These are phyloP conservation scores for Pentamera pediparva DNA, from an alignment of 53 echinoderm and acorn worm species.

Conservation along the genomic window DNA sequence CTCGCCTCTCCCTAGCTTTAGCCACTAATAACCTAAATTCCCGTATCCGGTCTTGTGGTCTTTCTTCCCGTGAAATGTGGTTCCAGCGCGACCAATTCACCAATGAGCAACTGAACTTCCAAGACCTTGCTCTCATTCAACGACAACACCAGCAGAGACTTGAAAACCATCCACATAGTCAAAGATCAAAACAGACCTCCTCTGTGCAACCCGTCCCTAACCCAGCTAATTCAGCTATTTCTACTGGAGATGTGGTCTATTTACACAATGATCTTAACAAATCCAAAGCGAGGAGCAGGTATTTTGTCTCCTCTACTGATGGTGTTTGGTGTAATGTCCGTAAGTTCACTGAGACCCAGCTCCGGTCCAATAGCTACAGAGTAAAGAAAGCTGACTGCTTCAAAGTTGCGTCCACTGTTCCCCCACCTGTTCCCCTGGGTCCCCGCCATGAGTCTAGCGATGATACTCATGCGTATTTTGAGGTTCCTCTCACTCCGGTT, in stretches of 20 bases:
- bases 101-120: conserved; percentile 28
- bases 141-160: conserved; percentile 28
- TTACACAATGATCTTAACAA: background rate
- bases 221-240: background rate
- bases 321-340: conserved; percentile 40
- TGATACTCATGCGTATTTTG: background rate
- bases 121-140: background rate
- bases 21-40: background rate
- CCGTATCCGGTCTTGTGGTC: background rate
- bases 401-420: conserved; percentile 11
- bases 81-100: conserved; percentile 45
- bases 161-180: conserved; percentile 30
- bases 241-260: background rate
- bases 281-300: conserved; percentile 29
- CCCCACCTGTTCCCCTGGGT: background rate
- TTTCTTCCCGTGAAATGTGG: conserved; percentile 37
- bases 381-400: conserved; percentile 50
- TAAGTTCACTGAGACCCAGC: conserved; percentile 48
- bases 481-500: background rate
- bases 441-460: too few species aligned
- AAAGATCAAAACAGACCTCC: background rate
- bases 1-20: background rate
- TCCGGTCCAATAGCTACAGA: conserved; percentile 34
- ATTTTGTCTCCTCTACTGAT: conserved; percentile 40
- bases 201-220: background rate